Evolutionary conservation across 2,797 vertebrate genomes (phyloP), one percentile per base, ranked within the genome.

Genomic region (Myotis daubentonii): DNA sequence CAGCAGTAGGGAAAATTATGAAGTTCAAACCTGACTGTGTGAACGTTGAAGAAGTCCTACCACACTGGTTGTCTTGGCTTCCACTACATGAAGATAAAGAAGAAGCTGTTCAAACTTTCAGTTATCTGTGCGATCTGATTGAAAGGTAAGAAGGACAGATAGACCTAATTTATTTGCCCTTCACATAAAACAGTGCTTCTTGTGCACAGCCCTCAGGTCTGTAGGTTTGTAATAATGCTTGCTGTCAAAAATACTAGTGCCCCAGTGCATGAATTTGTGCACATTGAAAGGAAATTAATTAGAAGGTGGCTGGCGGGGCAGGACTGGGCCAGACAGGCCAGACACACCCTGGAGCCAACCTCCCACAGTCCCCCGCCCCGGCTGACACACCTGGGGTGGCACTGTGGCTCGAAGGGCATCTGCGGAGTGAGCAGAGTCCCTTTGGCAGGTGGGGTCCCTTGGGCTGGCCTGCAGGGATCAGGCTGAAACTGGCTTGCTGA

Each of bases 81-180:
- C 99, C 99, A 0, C 98, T 99, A 92, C 99, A 99, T n/a, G 99
- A 99, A 97, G 99, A 99, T 98, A 99, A 99, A 97, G 99, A 99
- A 97, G 99, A 99, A 98, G 99, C 99, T 7, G 99, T 99, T 87
- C 99, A 99, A 98, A 99, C 99, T 0, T 99, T 99, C 92, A 99
- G 98, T 98, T 99, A 99, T 75, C 98, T 99, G 72, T 99, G 99
- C 81, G 99, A 99, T 97, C 99, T 99, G 94, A 99, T 99, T 62
- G 99, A 99, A 98, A 99, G 99, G 99, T 99, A 97, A 91, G 96
- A 22, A 97, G 82, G 13, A 74, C 81, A 60, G 13, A 16, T 28
- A 2, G 6, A 9, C 41, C 28, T 53, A 22, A 4, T 23, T 51
- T 41, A 53, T 25, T 44, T 72, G 8, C 33, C 33, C 23, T 53